These are phyloP conservation scores for Dasyprocta punctata DNA, from an alignment of 2,113 vertebrate genomes.

Conservation along the genomic window DNA sequence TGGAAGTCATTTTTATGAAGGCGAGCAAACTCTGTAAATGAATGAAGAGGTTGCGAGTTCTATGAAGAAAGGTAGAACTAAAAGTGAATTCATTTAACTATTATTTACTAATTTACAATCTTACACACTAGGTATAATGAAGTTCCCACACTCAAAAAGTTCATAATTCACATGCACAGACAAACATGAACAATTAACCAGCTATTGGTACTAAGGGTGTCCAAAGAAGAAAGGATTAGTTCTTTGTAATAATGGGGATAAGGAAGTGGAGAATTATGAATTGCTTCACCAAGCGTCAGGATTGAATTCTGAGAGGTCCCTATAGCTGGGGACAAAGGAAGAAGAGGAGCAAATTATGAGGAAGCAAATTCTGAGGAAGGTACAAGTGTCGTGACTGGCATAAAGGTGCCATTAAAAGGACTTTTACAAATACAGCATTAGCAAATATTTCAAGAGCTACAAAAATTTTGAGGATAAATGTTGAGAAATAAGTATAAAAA, in stretches of 20 bases:
- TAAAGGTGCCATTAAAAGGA: neutral
- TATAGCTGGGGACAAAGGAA: neutral
- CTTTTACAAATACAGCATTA: neutral
- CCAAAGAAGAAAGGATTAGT: neutral
- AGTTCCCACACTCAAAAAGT: neutral
- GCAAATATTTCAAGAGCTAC: neutral
- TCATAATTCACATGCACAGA: neutral
- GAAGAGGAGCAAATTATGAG: neutral
- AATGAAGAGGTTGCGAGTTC: neutral
- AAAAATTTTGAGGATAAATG: neutral
- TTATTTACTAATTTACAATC: slow-evolving; percentile 21
- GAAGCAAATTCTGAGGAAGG: neutral
- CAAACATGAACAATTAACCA: neutral
- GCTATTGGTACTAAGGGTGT: neutral
- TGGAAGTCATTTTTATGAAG: neutral
- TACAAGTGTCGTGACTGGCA: neutral
- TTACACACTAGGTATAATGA: neutral
- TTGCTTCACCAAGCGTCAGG: neutral
- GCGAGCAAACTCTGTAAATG: neutral
- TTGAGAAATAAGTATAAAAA: neutral
- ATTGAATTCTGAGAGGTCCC: neutral
- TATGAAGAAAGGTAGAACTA: neutral
- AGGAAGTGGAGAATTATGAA: neutral
- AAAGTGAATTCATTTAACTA: slow-evolving; percentile 12
- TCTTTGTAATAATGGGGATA: neutral